Conservation (phyloP, 1,140 invertebrate species). For the Hyposmocoma kahamanoa region DNA sequence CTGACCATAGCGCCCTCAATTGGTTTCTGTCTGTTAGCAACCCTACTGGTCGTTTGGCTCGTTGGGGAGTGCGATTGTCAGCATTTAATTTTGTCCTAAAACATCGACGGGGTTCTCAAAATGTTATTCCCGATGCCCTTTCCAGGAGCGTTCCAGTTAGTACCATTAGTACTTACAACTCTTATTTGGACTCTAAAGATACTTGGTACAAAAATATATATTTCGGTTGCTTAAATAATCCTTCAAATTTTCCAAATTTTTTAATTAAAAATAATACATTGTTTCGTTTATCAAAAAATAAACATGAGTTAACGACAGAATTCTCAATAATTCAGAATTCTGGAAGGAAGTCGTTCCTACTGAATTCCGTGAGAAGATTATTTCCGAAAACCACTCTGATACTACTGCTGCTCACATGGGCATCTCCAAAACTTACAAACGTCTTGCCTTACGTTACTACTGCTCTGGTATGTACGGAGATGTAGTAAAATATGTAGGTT, state of each 20-base stretch:
- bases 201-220: conserved; percentile 4
- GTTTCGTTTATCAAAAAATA: conserved; percentile 3
- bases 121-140: conserved; percentile 24
- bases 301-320: neutral
- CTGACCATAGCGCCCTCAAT: conserved; percentile 28
- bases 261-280: conserved; percentile 6
- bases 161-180: neutral
- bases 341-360: conserved; percentile 2
- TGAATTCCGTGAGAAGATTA: neutral
- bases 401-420: neutral
- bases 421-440: conserved; percentile 2
- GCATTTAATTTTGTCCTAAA: conserved; percentile 19
- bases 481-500: conserved; percentile 19
- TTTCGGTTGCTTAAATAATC: neutral
- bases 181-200: neutral
- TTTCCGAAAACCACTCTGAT: conserved; percentile 1
- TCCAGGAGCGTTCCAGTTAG: conserved; percentile 12
- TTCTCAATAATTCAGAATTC: conserved; percentile 2
- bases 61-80: conserved; percentile 17
- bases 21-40: conserved; percentile 28
- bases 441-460: conserved; percentile 12
- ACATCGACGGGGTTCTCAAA: conserved; percentile 16
- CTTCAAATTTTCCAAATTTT: conserved; percentile 10
- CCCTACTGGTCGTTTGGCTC: conserved; percentile 15
- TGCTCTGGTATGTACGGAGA: conserved; percentile 25